Base-by-base conservation (phyloP, 2,888 invertebrate genomes). In the Agrochola litura region DNA sequence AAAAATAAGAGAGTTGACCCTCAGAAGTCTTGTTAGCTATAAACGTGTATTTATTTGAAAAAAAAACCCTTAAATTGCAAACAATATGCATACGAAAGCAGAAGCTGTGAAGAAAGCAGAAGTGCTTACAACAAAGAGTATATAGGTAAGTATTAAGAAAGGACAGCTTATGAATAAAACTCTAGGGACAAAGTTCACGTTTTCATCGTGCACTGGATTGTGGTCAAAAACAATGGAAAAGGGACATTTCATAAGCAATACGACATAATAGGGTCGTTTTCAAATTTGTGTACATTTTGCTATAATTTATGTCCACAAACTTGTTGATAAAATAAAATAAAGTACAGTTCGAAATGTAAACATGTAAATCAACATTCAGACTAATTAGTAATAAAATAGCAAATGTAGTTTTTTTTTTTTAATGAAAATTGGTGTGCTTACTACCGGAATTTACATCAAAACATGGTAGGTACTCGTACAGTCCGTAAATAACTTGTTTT, bases 361-460 rank as follows among this genome's bases (percentile, higher is more conserved):
- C 37, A 5, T 37, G 5, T 37, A 37, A 37, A 37, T 37, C 37
- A 37, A 37, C 37, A 37, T 37, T 37, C 37, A 37, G 37, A 37
- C 37, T 37, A 30, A 30, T 30, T 30, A 30, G 30, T 30, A 30
- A 30, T 30, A 30, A 30, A 30, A 30, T 30, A 30, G 30, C 30
- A 30, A 30, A 2, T 30, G 2, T 30, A 30, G 30, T 1, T 30
- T 30, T 30, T 30, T 30, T 30, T 30, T 1, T 1, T 30, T n/a
- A n/a, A 30, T 30, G 30, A 2, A 30, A 30, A 30, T 30, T 30
- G 30, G 30, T n/a, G n/a, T n/a, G n/a, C 37, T 70, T 12, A 43
- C 72, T 58, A 46, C 54, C 56, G 71, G 9, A 30, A 71, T 58
- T 46, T 56, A n/a, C 30, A 30, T n/a, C 43, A 46, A 56, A 30